Evolutionary conservation across 2,797 vertebrate genomes (phyloP).

Genomic region (Ptychadena robeensis): DNA sequence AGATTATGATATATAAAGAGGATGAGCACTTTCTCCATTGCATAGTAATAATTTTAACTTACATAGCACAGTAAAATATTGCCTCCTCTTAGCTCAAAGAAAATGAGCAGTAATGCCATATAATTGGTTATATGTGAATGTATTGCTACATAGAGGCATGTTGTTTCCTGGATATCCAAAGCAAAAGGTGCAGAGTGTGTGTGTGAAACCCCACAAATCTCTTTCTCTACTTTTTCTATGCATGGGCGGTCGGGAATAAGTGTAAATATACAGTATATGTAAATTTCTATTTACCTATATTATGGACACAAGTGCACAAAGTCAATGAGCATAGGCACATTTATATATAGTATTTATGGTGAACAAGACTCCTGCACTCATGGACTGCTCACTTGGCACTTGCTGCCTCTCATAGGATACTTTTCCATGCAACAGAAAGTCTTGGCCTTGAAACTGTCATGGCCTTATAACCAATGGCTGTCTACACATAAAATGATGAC

Average conservation of each 20-base stretch:
- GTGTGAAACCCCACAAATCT: background rate
- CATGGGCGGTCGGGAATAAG: slow-evolving; percentile 14
- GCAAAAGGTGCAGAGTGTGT: slow-evolving; percentile 18
- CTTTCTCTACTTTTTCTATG: slow-evolving; percentile 20
- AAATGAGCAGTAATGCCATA: background rate
- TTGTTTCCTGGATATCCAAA: background rate
- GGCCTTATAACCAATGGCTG: slow-evolving; percentile 29
- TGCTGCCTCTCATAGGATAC: background rate
- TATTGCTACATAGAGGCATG: slow-evolving; percentile 7
- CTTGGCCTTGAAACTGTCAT: background rate
- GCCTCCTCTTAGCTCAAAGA: background rate
- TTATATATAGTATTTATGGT: background rate
- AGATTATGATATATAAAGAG: background rate
- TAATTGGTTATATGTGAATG: slow-evolving; percentile 1
- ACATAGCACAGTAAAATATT: slow-evolving; percentile 13
- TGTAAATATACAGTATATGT: slow-evolving; percentile 18
- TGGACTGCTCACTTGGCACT: background rate
- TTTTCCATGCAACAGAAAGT: background rate
- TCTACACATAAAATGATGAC: slow-evolving; percentile 2
- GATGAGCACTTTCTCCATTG: slow-evolving; percentile 12
- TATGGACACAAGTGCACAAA: slow-evolving; percentile 11
- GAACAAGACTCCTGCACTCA: background rate
- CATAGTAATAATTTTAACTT: slow-evolving; percentile 11
- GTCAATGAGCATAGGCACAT: slow-evolving; percentile 1
- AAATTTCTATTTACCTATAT: slow-evolving; percentile 26